Percentiles rank a stretch among this genome's conserved stretches.
These are phyloP conservation scores for Cerceris ruficornis DNA, from an alignment of 2,888 invertebrate genomes.

Conservation along the genomic window DNA sequence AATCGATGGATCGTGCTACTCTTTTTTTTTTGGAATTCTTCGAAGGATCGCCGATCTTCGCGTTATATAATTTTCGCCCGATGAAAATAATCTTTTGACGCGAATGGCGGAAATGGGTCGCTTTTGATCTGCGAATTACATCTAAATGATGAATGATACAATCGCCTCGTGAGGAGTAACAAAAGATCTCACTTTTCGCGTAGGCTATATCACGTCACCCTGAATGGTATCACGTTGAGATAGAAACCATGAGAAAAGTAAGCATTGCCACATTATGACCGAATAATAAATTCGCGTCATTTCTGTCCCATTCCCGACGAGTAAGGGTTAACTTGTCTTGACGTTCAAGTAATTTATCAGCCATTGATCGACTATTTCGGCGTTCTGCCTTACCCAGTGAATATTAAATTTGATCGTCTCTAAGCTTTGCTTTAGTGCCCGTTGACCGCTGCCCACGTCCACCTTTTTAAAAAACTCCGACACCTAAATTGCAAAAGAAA, in stretches of 20 bases:
- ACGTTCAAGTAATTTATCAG: conserved; percentile 79
- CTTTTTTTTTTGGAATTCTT: neutral
- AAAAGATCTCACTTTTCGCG: conserved; percentile 27
- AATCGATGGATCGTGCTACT: conserved; percentile 8
- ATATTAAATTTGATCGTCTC: conserved; percentile 92
- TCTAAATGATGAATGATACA: conserved; percentile 42
- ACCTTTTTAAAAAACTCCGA: conserved; percentile 84
- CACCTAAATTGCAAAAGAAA: conserved; percentile 82
- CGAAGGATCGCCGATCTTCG: conserved; percentile 15
- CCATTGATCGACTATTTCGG: conserved; percentile 83
- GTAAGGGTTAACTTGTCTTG: conserved; percentile 60
- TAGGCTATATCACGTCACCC: conserved; percentile 28
- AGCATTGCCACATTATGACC: conserved; percentile 38
- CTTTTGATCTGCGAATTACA: conserved; percentile 55
- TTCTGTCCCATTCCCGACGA: conserved; percentile 50
- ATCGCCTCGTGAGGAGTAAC: conserved; percentile 22
- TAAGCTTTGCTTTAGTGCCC: conserved; percentile 88
- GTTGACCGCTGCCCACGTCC: conserved; percentile 84
- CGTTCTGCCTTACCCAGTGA: conserved; percentile 88
- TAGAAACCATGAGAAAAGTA: conserved; percentile 45
- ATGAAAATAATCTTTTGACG: conserved; percentile 45
- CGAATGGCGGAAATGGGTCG: conserved; percentile 48
- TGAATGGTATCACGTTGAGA: conserved; percentile 41
- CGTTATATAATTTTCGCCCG: conserved; percentile 10
- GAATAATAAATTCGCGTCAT: conserved; percentile 38